These are phyloP conservation scores for Helogale parvula DNA, from an alignment of 2,113 vertebrate genomes.

Conservation along the genomic window DNA sequence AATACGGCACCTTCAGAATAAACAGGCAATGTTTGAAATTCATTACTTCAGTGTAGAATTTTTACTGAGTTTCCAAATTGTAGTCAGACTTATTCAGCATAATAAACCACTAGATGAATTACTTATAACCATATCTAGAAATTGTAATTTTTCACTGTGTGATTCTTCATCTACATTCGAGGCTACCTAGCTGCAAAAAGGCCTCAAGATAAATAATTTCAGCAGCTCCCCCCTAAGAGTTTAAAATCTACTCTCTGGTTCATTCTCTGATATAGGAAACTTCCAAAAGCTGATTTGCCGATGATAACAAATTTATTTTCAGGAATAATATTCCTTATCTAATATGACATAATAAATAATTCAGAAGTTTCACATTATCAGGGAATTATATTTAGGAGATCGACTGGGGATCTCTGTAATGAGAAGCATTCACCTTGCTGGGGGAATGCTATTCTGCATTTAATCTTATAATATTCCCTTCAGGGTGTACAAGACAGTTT, in stretches of 20 bases:
- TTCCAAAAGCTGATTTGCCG: slow-evolving; percentile 84
- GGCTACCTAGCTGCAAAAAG: slow-evolving; percentile 59
- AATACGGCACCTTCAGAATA: neutral
- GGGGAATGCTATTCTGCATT: slow-evolving; percentile 85
- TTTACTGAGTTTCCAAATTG: neutral
- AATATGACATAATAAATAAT: slow-evolving; percentile 88
- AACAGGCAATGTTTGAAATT: neutral
- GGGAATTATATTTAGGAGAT: slow-evolving; percentile 88
- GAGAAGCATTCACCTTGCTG: slow-evolving; percentile 87
- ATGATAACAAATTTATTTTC: slow-evolving; percentile 87
- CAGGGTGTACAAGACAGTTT: slow-evolving; percentile 84
- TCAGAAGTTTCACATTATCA: slow-evolving; percentile 87
- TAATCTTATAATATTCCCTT: slow-evolving; percentile 89
- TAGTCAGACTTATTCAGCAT: neutral
- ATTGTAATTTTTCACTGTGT: slow-evolving; percentile 61
- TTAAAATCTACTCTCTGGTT: slow-evolving; percentile 79
- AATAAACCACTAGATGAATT: neutral
- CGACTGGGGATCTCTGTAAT: slow-evolving; percentile 85
- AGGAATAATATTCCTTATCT: slow-evolving; percentile 87
- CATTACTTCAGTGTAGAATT: neutral
- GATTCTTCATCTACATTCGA: slow-evolving; percentile 77
- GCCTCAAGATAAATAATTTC: slow-evolving; percentile 75
- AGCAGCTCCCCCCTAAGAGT: slow-evolving; percentile 51
- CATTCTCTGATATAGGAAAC: slow-evolving; percentile 80
- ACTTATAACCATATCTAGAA: neutral